phyloP scores from a whole-genome alignment of 2,797 vertebrate genomes.

The Gymnodraco acuticeps region DNA sequence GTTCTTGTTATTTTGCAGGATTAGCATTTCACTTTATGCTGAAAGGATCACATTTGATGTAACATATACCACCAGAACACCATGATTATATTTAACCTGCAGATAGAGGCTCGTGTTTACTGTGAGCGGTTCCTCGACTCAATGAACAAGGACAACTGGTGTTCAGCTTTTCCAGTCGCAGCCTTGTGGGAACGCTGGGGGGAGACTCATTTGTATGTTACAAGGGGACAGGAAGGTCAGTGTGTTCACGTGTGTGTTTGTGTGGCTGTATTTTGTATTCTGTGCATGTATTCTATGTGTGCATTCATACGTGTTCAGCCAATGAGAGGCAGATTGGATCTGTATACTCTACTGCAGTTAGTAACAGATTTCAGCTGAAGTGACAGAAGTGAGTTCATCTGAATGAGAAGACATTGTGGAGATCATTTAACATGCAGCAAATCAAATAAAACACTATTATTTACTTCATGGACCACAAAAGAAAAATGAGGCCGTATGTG shows the following conservation, averaged over 20 bases:
- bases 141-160: conserved; percentile 56
- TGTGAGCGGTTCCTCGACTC: conserved; percentile 1
- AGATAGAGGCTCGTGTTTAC: conserved; percentile 11
- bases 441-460: conserved; percentile 5
- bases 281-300: conserved; percentile 13
- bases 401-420: not conserved
- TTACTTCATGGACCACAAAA: conserved; percentile 13
- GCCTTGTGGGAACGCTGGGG: conserved; percentile 48
- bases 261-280: conserved; percentile 32
- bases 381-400: conserved; percentile 15
- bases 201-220: conserved; percentile 58
- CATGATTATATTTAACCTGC: conserved; percentile 4
- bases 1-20: not conserved
- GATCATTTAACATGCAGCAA: conserved; percentile 17
- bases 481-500: not conserved
- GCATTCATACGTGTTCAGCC: conserved; percentile 22
- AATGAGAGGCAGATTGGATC: conserved; percentile 11
- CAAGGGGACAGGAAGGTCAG: conserved; percentile 56
- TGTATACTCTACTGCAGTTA: conserved; percentile 7
- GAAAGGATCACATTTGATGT: conserved; percentile 3
- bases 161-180: conserved; percentile 17
- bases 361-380: conserved; percentile 16
- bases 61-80: not conserved
- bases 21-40: not conserved
- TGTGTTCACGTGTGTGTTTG: conserved; percentile 11